A percentile compares a stretch with the other conserved stretches of the same genome.
Evolutionary conservation across 2,797 vertebrate species (phyloP).

Genomic region (Crenuchus spilurus): DNA sequence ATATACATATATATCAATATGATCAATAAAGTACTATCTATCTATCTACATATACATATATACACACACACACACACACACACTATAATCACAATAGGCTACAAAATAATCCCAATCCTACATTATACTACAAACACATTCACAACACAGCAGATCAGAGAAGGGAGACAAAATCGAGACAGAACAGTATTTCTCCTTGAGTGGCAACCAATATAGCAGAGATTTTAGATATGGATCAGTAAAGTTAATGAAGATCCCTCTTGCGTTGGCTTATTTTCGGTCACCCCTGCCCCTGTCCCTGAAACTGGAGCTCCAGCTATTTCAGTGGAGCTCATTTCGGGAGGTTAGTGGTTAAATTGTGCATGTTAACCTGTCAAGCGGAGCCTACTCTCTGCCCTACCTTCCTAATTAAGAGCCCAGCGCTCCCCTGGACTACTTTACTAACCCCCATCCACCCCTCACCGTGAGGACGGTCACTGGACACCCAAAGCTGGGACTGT

Average conservation of each 20-base stretch:
- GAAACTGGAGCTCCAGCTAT: constrained; percentile 79
- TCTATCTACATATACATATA: no score
- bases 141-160: background rate
- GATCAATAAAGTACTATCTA: no score
- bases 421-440: constrained; percentile 37
- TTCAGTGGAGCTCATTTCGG: constrained; percentile 76
- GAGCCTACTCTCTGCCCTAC: constrained; percentile 70
- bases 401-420: constrained; percentile 77
- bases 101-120: background rate
- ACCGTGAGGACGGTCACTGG: constrained; percentile 59
- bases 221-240: constrained; percentile 49
- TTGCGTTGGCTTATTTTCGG: constrained; percentile 68
- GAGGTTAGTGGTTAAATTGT: constrained; percentile 86
- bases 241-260: constrained; percentile 53
- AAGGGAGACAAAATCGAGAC: constrained; percentile 20
- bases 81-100: no score
- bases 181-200: constrained; percentile 32
- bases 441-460: constrained; percentile 30
- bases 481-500: constrained; percentile 17
- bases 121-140: background rate
- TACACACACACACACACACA: no score
- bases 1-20: no score
- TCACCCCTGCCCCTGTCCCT: constrained; percentile 67
- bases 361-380: constrained; percentile 80
- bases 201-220: constrained; percentile 45